Evolutionary conservation across 1,140 invertebrate species (phyloP).

Genomic region (Pogonomyrmex californicus): DNA sequence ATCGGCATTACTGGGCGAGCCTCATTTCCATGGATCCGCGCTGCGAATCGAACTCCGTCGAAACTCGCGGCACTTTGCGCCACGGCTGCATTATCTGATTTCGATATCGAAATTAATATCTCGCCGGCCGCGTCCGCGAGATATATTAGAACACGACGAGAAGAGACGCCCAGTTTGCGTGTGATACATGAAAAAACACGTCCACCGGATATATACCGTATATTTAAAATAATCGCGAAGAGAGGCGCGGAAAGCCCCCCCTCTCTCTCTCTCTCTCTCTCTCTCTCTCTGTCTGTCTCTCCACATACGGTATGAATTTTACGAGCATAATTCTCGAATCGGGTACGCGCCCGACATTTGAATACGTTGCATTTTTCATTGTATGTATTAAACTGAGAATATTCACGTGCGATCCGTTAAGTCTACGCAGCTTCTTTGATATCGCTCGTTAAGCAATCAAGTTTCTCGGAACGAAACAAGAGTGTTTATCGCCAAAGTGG

Average conservation of each 20-base stretch:
- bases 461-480: neutral
- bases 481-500: neutral
- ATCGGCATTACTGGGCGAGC: slow-evolving; percentile 39
- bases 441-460: neutral
- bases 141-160: slow-evolving; percentile 15
- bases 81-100: slow-evolving; percentile 54
- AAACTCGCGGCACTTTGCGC: slow-evolving; percentile 44
- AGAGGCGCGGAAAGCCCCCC: neutral
- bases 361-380: slow-evolving; percentile 35
- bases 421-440: neutral
- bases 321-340: slow-evolving; percentile 29
- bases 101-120: slow-evolving; percentile 64
- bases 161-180: neutral
- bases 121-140: slow-evolving; percentile 11
- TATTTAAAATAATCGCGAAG: slow-evolving; percentile 31
- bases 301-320: too few relatives aligned
- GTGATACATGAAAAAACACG: slow-evolving; percentile 14
- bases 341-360: slow-evolving; percentile 16
- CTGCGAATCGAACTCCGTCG: slow-evolving; percentile 47
- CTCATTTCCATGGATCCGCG: slow-evolving; percentile 41
- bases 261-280: slow-evolving; percentile 11
- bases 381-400: neutral
- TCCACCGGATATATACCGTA: neutral
- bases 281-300: neutral
- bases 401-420: neutral